A percentile compares a stretch with the other conserved stretches of the same genome.
These are phyloP conservation scores for Lagocephalus sceleratus DNA, from an alignment of 2,797 vertebrate species.

Conservation along the genomic window DNA sequence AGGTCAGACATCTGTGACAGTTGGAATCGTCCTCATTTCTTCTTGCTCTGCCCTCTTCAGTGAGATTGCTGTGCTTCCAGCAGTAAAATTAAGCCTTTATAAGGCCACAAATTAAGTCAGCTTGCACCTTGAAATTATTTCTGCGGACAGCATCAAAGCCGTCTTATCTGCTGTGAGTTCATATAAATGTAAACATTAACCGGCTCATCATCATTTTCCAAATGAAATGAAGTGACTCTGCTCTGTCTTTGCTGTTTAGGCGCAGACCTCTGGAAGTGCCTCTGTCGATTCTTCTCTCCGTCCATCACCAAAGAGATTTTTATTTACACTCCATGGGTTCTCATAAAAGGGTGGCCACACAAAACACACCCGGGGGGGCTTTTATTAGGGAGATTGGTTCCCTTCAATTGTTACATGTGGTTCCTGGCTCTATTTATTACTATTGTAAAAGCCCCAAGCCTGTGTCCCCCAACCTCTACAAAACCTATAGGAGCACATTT, in stretches of 20 bases:
- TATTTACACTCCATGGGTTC: constrained; percentile 19
- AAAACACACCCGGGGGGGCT: constrained; percentile 31
- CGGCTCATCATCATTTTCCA: constrained; percentile 7
- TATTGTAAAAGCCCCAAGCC: constrained; percentile 47
- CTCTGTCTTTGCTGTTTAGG: not conserved
- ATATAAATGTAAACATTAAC: constrained; percentile 55
- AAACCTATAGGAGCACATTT: constrained; percentile 54
- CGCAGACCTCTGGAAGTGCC: too few relatives aligned
- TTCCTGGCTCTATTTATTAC: constrained; percentile 53
- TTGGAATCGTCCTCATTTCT: too few relatives aligned
- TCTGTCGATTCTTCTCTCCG: constrained; percentile 1
- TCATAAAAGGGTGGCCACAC: constrained; percentile 23
- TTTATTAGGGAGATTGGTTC: constrained; percentile 45
- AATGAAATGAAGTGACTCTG: constrained; percentile 8
- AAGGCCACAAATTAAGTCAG: constrained; percentile 4
- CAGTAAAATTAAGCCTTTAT: not conserved
- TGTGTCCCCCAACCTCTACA: constrained; percentile 29
- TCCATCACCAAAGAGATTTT: constrained; percentile 13
- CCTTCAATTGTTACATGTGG: constrained; percentile 43
- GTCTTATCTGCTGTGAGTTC: constrained; percentile 30
- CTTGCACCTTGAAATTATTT: constrained; percentile 8
- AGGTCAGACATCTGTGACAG: too few relatives aligned
- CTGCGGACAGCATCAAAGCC: constrained; percentile 18
- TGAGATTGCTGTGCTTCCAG: too few relatives aligned
- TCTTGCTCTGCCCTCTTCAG: not conserved